Percentiles rank a stretch among this genome's conserved stretches.
Evolutionary conservation across 2,113 vertebrate species (phyloP).

Genomic region (Monopterus albus): DNA sequence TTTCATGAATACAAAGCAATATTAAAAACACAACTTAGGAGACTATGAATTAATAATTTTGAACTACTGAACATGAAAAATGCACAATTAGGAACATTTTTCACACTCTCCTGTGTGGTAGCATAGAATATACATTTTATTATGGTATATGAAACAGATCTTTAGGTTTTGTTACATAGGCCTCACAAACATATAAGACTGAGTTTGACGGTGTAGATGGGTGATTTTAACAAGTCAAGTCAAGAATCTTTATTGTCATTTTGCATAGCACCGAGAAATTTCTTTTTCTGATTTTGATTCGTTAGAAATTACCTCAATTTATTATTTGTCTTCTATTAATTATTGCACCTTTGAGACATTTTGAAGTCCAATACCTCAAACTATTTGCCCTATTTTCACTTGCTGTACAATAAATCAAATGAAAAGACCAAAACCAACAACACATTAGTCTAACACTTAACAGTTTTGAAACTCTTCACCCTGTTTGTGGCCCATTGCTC

Average conservation of each 20-base stretch:
- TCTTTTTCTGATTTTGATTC: no score
- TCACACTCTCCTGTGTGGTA: slow-evolving; percentile 17
- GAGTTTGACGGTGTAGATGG: not conserved
- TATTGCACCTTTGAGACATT: no score
- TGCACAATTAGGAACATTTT: slow-evolving; percentile 37
- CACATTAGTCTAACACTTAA: not conserved
- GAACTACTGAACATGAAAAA: slow-evolving; percentile 55
- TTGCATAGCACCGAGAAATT: no score
- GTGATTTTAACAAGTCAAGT: not conserved
- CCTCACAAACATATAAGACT: not conserved
- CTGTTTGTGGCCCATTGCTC: not conserved
- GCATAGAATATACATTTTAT: not conserved
- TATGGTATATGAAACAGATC: not conserved
- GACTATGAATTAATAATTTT: slow-evolving; percentile 68
- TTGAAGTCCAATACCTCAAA: not conserved
- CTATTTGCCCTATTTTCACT: not conserved
- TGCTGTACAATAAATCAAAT: no score
- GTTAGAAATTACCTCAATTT: no score
- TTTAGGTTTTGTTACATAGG: not conserved
- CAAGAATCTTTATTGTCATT: no score
- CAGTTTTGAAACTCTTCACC: not conserved
- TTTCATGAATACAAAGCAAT: slow-evolving; percentile 73
- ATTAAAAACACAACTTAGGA: slow-evolving; percentile 73
- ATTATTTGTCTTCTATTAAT: no score
- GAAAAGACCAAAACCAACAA: not conserved